phyloP scores from a whole-genome alignment of 2,888 invertebrate species.

The Melipona beecheii region DNA sequence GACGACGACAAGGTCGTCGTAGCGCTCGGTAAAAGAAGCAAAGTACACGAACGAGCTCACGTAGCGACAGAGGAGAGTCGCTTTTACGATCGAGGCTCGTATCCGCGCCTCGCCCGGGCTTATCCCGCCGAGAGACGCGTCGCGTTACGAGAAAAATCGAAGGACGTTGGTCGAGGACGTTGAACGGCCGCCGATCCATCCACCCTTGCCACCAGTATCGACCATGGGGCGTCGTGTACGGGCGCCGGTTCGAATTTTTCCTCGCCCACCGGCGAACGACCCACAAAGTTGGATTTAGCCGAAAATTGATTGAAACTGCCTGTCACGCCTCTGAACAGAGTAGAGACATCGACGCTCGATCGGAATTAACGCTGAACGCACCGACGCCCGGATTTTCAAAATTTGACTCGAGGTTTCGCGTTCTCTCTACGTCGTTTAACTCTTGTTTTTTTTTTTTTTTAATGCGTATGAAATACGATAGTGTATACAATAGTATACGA shows the following conservation, averaged over 20 bases:
- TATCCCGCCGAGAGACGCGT: slow-evolving; percentile 45
- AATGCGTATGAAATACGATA: too few species aligned
- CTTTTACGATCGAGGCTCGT: slow-evolving; percentile 67
- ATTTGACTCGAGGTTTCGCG: too few species aligned
- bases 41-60: slow-evolving; percentile 41
- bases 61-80: slow-evolving; percentile 59
- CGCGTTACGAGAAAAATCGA: slow-evolving; percentile 58
- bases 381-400: too few species aligned
- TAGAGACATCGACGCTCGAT: too few species aligned
- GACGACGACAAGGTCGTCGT: background rate
- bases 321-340: too few species aligned
- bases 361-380: too few species aligned
- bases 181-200: background rate
- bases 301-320: too few species aligned
- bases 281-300: too few species aligned
- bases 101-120: slow-evolving; percentile 54
- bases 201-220: background rate
- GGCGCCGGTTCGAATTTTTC: background rate
- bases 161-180: slow-evolving; percentile 34
- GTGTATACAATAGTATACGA: too few species aligned
- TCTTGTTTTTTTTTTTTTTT: too few species aligned
- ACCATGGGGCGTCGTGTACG: slow-evolving; percentile 11
- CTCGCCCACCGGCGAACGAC: too few species aligned
- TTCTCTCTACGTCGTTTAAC: too few species aligned
- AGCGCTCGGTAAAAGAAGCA: slow-evolving; percentile 8